Evolutionary conservation across 2,888 invertebrate species (phyloP).

Genomic region (Digitonthophagus gazella): DNA sequence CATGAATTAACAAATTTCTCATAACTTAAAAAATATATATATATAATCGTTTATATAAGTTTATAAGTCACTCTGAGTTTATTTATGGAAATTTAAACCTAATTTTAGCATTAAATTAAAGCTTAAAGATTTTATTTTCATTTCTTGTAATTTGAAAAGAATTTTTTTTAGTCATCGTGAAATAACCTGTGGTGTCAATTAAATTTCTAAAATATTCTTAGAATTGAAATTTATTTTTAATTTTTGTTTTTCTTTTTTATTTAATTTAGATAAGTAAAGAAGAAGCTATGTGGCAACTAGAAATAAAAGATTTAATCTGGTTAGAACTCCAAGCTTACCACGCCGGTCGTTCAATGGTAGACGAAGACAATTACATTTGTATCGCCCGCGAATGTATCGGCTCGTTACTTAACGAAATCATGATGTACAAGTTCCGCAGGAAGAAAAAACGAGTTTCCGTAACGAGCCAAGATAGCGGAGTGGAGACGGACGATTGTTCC

Average conservation of each 20-base stretch:
- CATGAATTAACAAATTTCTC: too few species aligned
- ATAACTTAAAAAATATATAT: too few species aligned
- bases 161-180: too few species aligned
- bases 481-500: constrained; percentile 52
- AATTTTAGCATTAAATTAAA: too few species aligned
- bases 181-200: background rate
- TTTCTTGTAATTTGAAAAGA: too few species aligned
- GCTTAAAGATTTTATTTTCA: too few species aligned
- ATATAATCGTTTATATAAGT: too few species aligned
- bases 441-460: constrained; percentile 36
- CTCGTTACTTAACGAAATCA: constrained; percentile 69
- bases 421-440: constrained; percentile 65
- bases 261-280: constrained; percentile 69
- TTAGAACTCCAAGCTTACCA: constrained; percentile 83
- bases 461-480: constrained; percentile 46
- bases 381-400: constrained; percentile 71
- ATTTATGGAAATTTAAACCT: too few species aligned
- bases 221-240: background rate
- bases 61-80: too few species aligned
- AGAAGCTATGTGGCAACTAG: constrained; percentile 84
- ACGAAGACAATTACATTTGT: constrained; percentile 77
- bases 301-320: constrained; percentile 89
- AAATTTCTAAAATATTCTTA: background rate
- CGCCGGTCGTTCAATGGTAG: constrained; percentile 70
- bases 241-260: background rate